Evolutionary conservation across 2,113 vertebrate species (phyloP).

Genomic region (Pheucticus melanocephalus): DNA sequence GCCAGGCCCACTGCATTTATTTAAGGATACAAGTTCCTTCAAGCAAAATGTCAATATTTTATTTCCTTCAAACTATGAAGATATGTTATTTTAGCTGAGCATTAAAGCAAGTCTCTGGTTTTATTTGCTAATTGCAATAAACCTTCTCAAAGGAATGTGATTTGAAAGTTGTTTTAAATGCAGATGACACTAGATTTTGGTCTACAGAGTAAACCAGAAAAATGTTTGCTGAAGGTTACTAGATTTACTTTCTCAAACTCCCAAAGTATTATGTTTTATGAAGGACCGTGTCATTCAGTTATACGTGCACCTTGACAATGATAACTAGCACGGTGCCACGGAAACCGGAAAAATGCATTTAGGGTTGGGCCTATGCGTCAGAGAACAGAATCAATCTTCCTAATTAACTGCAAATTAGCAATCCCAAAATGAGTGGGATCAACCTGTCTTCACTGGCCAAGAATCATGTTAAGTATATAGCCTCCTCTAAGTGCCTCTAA

Average conservation of each 20-base stretch:
- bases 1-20: constrained; percentile 30
- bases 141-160: constrained; percentile 44
- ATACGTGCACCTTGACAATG: constrained; percentile 66
- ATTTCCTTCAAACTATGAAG: constrained; percentile 34
- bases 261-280: constrained; percentile 23
- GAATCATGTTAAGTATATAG: constrained; percentile 77
- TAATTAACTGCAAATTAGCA: constrained; percentile 97
- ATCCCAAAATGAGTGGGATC: constrained; percentile 95
- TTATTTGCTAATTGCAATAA: constrained; percentile 50
- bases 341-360: constrained; percentile 87
- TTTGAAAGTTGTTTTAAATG: constrained; percentile 48
- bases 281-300: constrained; percentile 43
- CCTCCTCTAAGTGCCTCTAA: constrained; percentile 80
- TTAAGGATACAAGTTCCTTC: constrained; percentile 48
- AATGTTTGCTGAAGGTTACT: constrained; percentile 28
- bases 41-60: constrained; percentile 62
- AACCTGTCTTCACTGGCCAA: constrained; percentile 87
- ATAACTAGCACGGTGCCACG: constrained; percentile 81
- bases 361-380: constrained; percentile 83
- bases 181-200: constrained; percentile 23
- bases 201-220: constrained; percentile 14
- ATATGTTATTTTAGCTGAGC: constrained; percentile 23
- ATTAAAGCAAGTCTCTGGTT: constrained; percentile 45
- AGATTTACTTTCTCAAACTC: constrained; percentile 52
- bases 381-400: constrained; percentile 93